Evolutionary conservation across 2,113 vertebrate species (phyloP).

Genomic region (Pagrus major): DNA sequence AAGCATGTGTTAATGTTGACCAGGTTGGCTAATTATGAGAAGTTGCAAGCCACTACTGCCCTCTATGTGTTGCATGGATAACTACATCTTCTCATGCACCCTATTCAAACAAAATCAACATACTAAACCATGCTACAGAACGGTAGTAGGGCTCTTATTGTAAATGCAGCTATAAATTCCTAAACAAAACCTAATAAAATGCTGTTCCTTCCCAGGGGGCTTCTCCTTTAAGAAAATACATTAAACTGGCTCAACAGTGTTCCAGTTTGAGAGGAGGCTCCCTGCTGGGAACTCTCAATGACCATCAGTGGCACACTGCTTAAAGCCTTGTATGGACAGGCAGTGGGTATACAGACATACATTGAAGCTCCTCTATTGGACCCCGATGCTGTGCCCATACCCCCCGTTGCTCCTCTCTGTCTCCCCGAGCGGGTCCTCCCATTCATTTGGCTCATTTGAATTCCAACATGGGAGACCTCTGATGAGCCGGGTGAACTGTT

Average conservation of each 20-base stretch:
- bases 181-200: slow-evolving; percentile 31
- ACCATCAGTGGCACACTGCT: slow-evolving; percentile 51
- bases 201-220: not conserved
- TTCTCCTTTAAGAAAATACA: slow-evolving; percentile 1
- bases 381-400: slow-evolving; percentile 63
- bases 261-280: slow-evolving; percentile 42
- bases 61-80: slow-evolving; percentile 65
- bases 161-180: slow-evolving; percentile 5
- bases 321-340: slow-evolving; percentile 52
- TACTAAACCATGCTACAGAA: slow-evolving; percentile 7
- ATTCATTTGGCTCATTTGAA: slow-evolving; percentile 78
- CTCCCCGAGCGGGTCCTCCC: slow-evolving; percentile 51
- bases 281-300: slow-evolving; percentile 53
- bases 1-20: slow-evolving; percentile 16
- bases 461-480: slow-evolving; percentile 70
- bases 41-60: slow-evolving; percentile 73
- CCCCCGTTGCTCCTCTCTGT: slow-evolving; percentile 67
- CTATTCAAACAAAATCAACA: slow-evolving; percentile 6
- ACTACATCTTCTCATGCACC: slow-evolving; percentile 41
- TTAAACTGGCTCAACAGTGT: slow-evolving; percentile 20
- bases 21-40: slow-evolving; percentile 5
- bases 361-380: slow-evolving; percentile 57
- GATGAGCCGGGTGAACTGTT: slow-evolving; percentile 64
- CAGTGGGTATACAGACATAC: slow-evolving; percentile 56
- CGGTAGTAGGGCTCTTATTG: not conserved